A percentile compares a stretch with the other conserved stretches of the same genome.
These are phyloP conservation scores for Neosilurus mollespiculum DNA, from an alignment of 2,797 vertebrate genomes.

Conservation along the genomic window DNA sequence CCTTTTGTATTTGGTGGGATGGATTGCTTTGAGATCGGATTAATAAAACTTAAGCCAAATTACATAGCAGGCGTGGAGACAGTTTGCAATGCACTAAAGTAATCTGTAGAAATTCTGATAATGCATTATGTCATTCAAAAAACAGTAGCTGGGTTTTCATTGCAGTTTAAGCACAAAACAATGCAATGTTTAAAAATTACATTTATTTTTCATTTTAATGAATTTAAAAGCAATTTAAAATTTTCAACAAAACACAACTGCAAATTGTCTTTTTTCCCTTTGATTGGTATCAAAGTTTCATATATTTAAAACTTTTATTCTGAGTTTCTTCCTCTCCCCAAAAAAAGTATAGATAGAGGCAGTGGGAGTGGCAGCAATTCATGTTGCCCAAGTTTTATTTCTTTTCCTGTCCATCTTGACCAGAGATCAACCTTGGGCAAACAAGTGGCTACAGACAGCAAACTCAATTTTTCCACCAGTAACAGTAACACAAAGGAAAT, in stretches of 20 bases:
- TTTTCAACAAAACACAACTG: too few species aligned
- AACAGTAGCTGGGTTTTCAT: neutral
- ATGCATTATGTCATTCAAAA: too few species aligned
- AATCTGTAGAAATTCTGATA: neutral
- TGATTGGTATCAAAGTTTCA: too few species aligned
- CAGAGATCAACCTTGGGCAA: constrained; percentile 59
- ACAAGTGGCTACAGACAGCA: constrained; percentile 64
- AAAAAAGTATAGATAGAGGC: too few species aligned
- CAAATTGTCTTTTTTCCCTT: too few species aligned
- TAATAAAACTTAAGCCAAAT: neutral
- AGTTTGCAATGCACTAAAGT: too few species aligned
- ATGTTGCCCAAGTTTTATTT: constrained; percentile 65
- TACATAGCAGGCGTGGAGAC: constrained; percentile 17
- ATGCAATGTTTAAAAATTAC: too few species aligned
- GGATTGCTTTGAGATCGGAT: neutral
- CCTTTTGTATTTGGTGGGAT: neutral
- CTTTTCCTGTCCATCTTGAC: constrained; percentile 75
- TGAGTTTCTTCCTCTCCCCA: neutral
- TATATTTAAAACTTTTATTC: neutral
- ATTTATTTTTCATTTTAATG: too few species aligned
- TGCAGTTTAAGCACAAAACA: too few species aligned
- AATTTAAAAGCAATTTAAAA: too few species aligned
- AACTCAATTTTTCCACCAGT: constrained; percentile 57
- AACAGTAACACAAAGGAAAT: constrained; percentile 8
- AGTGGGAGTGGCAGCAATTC: constrained; percentile 52